phyloP scores from a whole-genome alignment of 2,113 vertebrate genomes.

The Scophthalmus maximus region DNA sequence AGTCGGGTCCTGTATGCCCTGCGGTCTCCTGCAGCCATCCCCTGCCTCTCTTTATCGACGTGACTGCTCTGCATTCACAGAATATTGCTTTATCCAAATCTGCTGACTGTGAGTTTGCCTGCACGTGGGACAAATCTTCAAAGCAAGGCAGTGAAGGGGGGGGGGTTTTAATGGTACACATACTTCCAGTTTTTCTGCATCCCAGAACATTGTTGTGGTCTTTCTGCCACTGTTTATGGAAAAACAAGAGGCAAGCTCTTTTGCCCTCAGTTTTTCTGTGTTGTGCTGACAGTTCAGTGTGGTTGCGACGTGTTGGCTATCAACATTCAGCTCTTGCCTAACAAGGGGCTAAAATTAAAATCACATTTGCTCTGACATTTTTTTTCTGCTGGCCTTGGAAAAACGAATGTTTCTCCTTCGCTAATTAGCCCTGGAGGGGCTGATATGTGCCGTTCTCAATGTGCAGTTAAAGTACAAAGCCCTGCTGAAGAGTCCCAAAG shows the following conservation, averaged over 20 bases:
- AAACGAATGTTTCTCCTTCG: constrained; percentile 24
- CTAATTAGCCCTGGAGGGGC: constrained; percentile 43
- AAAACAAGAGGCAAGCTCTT: constrained; percentile 50
- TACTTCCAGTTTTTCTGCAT: constrained; percentile 50
- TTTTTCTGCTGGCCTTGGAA: constrained; percentile 19
- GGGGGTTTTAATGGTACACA: constrained; percentile 31
- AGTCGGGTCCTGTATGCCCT: background rate
- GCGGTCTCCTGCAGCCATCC: background rate
- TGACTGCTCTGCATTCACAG: background rate
- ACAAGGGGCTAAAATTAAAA: constrained; percentile 53
- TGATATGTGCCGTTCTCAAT: constrained; percentile 24
- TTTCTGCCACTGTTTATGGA: constrained; percentile 63
- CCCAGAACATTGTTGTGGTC: constrained; percentile 59
- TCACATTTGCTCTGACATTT: constrained; percentile 43
- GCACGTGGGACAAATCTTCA: constrained; percentile 19
- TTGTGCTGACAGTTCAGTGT: constrained; percentile 62
- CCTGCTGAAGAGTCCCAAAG: constrained; percentile 11
- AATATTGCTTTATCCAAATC: constrained; percentile 22
- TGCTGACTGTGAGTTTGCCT: constrained; percentile 43
- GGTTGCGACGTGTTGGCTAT: constrained; percentile 46
- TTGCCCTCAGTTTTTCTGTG: constrained; percentile 31
- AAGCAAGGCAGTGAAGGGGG: constrained; percentile 4
- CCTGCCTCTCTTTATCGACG: background rate
- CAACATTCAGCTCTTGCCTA: constrained; percentile 39
- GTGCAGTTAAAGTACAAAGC: constrained; percentile 24